Percentiles rank a stretch among this genome's conserved stretches.
These are phyloP conservation scores for Chironomus striatipennis DNA, from an alignment of 1,140 invertebrate genomes.

Conservation along the genomic window DNA sequence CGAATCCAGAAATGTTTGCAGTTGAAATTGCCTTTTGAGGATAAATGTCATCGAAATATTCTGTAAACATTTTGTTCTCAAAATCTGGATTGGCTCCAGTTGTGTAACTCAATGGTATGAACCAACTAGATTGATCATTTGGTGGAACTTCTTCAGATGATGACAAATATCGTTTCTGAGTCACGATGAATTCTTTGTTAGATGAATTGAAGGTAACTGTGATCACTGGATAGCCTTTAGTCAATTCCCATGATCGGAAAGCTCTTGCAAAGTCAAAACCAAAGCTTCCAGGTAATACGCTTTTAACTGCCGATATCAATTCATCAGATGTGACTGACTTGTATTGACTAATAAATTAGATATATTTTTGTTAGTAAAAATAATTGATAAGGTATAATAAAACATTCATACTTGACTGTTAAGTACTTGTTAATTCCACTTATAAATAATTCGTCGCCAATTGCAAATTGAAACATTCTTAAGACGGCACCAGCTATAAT, in stretches of 20 bases:
- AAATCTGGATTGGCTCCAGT: constrained; percentile 28
- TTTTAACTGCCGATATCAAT: constrained; percentile 55
- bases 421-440: constrained; percentile 52
- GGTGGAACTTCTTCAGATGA: constrained; percentile 21
- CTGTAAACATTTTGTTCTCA: constrained; percentile 39
- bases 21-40: constrained; percentile 27
- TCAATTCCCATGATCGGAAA: constrained; percentile 81
- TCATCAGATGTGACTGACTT: constrained; percentile 51
- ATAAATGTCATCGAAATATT: constrained; percentile 11
- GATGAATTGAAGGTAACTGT: constrained; percentile 40
- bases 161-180: neutral
- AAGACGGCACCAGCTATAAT: constrained; percentile 54
- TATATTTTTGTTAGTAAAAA: too few species aligned
- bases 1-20: neutral
- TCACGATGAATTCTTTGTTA: neutral
- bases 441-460: constrained; percentile 53
- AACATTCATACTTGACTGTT: constrained; percentile 29
- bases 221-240: constrained; percentile 83
- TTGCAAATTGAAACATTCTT: constrained; percentile 61
- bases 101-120: constrained; percentile 39
- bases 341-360: constrained; percentile 33
- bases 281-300: constrained; percentile 34
- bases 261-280: constrained; percentile 35
- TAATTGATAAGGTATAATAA: neutral
- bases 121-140: constrained; percentile 34